Evolutionary conservation across 2,888 invertebrate genomes (phyloP), one percentile per base, ranked within the genome.

Genomic region (Tiphia femorata): DNA sequence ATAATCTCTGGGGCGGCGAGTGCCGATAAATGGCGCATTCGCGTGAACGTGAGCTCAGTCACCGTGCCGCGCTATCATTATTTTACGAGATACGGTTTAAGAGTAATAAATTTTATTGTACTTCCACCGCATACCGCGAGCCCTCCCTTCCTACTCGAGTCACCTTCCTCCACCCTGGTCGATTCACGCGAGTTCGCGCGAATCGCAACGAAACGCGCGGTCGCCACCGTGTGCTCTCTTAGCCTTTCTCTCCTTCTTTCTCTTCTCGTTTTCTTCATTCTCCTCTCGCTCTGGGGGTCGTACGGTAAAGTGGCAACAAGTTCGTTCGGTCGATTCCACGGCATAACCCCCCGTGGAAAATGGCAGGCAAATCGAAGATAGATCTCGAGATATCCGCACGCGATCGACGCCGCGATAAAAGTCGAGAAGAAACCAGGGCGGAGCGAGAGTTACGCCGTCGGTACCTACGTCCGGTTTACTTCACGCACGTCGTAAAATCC

Each of bases 11-110:
- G 62, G 50, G 55, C n/a, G n/a, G n/a, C 70, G 61, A 70, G 67
- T 70, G 67, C 67, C 70, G 70, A 70, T 70, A 70, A 70, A 70
- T 70, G 70, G 70, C 64, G 57, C 59, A 62, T 70, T 70, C 70
- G 70, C 70, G 70, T 70, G 70, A 70, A 70, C 51, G 58, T 55
- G 67, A 58, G 62, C 69, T 47, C 65, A 56, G 49, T 62, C 64
- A 55, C 58, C 37, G 55, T 53, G 56, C 52, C 57, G 57, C 49
- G 62, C 67, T 70, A 62, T 70, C 70, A 70, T 70, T 70, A 70
- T 70, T 70, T 65, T 70, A 70, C 64, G 67, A 67, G 70, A 67
- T 65, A 67, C 67, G 62, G 53, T 70, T 66, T 61, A 56, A 55
- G 52, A 51, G 64, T 70, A 70, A 70, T 70, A 62, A 70, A 67